These are phyloP conservation scores for Acanthosepion esculentum DNA, from an alignment of 2,888 invertebrate species.

Conservation along the genomic window DNA sequence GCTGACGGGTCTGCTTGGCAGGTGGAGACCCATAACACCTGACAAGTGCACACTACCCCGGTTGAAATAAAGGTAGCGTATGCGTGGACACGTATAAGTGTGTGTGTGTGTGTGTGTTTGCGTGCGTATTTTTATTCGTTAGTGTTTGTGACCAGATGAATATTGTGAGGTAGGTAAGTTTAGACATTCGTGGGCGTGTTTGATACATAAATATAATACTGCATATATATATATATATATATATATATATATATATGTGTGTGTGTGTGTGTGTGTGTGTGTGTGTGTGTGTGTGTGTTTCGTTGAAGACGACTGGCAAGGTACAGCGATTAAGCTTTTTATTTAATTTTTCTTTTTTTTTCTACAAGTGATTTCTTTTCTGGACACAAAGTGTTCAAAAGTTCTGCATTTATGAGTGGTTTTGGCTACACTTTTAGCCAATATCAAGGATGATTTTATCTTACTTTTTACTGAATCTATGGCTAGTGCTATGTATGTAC, in stretches of 20 bases:
- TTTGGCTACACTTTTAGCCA: too few relatives aligned
- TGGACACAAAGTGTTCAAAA: too few relatives aligned
- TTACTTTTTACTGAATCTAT: too few relatives aligned
- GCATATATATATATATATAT: not conserved
- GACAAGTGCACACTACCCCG: constrained; percentile 9
- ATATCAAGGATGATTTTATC: too few relatives aligned
- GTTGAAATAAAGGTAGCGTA: not conserved
- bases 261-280: too few relatives aligned
- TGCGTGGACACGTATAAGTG: not conserved
- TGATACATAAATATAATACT: not conserved
- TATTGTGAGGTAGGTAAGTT: not conserved
- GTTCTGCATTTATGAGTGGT: too few relatives aligned
- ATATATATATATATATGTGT: not conserved
- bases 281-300: not conserved
- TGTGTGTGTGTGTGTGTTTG: too few relatives aligned
- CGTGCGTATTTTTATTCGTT: not conserved
- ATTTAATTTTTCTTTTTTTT: too few relatives aligned
- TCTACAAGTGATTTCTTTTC: too few relatives aligned
- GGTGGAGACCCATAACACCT: constrained; percentile 33
- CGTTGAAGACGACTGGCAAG: too few relatives aligned
- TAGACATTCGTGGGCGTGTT: not conserved
- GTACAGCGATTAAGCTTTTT: too few relatives aligned
- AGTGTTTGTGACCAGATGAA: not conserved
- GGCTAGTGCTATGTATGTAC: too few relatives aligned
- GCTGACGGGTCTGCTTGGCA: constrained; percentile 33